These are phyloP conservation scores for Sympetrum striolatum DNA, from an alignment of 2,888 invertebrate genomes.

Conservation along the genomic window DNA sequence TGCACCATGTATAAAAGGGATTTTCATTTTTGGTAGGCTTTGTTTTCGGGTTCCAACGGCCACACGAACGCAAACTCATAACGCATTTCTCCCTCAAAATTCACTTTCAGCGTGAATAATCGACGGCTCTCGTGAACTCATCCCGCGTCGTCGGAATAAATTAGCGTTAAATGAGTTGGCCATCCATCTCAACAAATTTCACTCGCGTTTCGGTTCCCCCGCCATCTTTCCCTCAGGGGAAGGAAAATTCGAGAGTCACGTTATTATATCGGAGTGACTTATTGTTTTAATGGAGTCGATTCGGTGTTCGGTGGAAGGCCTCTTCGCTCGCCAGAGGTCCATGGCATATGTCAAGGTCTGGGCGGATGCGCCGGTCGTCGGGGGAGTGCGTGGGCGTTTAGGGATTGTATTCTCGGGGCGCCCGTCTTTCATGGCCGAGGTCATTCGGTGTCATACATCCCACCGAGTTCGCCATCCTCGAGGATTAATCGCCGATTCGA, in stretches of 20 bases:
- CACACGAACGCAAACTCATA: neutral
- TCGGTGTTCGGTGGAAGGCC: neutral
- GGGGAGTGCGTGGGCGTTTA: slow-evolving; percentile 19
- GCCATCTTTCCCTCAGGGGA: neutral
- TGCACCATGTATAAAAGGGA: too few relatives aligned
- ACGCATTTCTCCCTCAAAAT: neutral
- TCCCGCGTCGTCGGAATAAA: slow-evolving; percentile 26
- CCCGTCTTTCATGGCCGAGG: slow-evolving; percentile 40
- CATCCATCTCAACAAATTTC: neutral
- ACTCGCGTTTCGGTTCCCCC: neutral
- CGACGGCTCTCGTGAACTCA: slow-evolving; percentile 52
- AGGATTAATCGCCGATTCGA: neutral
- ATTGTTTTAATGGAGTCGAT: neutral
- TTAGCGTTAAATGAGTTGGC: neutral
- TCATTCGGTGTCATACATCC: slow-evolving; percentile 29
- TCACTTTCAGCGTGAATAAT: neutral
- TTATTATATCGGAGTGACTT: neutral
- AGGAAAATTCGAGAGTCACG: neutral
- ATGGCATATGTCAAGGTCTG: slow-evolving; percentile 42
- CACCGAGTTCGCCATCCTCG: neutral
- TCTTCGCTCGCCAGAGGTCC: neutral
- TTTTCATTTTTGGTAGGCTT: too few relatives aligned
- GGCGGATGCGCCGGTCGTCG: slow-evolving; percentile 11
- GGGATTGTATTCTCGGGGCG: slow-evolving; percentile 13
- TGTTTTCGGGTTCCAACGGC: neutral